Base-by-base conservation (phyloP, 2,797 vertebrate genomes). In the Echeneis naucrates region DNA sequence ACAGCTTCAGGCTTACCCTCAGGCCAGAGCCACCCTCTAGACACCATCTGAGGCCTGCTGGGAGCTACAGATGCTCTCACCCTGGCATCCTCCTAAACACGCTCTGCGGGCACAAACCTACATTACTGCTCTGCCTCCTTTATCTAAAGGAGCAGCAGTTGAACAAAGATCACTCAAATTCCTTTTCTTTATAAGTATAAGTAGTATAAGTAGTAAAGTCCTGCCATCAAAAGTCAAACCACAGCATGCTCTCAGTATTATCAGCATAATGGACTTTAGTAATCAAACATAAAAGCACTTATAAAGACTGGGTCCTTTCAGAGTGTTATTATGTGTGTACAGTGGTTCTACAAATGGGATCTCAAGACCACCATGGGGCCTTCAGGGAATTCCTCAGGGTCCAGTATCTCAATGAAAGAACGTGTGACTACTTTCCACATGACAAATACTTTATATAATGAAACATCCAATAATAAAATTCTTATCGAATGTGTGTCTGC, bases 1-100 rank as follows among this genome's bases (percentile, higher is more conserved):
- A 76, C 77, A 59, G 84, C 89, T 76, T 40, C 45, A n/a, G 88
- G 92, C 78, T 30, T 32, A 65, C 82, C 88, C 85, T 74, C 55
- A 58, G 85, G 91, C 83, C 76, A 75, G 24, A 80, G 67, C 37
- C 73, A 68, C 57, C 58, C 67, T 84, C 52, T 1, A 64, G 69
- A 85, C 62, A 78, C 53, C 52, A 77, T 78, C 55, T 64, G 53
- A 68, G 54, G 51, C 70, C 81, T 76, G 73, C 77, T 77, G 81
- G 77, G 80, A 86, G 42, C 45, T 48, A 55, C 59, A 82, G 66
- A 60, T 44, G 54, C 54, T 74, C 60, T 54, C 53, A 54, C 72
- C 44, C 61, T 45, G 57, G 19, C 54, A 32, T 10, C 27, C 58
- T 77, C 64, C 67, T 72, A 77, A 76, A 77, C 61, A 76, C 64